Evolutionary conservation across 2,888 invertebrate species (phyloP).

Genomic region (Zygogramma bicolorata): DNA sequence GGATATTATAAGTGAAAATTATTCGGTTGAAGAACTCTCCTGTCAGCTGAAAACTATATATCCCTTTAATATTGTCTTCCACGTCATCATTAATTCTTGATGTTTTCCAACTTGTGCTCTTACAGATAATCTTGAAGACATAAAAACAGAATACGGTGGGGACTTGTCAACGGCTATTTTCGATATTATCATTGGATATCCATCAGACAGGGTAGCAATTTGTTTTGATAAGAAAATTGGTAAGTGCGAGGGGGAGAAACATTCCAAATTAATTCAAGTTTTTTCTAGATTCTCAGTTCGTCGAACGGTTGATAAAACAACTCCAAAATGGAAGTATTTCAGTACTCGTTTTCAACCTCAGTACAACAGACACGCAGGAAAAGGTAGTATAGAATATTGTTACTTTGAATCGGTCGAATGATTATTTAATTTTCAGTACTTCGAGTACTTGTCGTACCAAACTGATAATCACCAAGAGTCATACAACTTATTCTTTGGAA

Average conservation of each 20-base stretch:
- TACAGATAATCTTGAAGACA: constrained; percentile 45
- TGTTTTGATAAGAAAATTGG: constrained; percentile 61
- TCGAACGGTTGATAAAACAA: constrained; percentile 51
- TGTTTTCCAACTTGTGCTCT: neutral
- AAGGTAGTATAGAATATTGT: constrained; percentile 49
- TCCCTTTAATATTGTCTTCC: no score
- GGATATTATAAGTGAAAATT: no score
- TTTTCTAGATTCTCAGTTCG: constrained; percentile 54
- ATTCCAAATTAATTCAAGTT: neutral
- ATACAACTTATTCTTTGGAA: constrained; percentile 71
- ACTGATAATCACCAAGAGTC: constrained; percentile 68
- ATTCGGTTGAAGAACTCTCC: no score
- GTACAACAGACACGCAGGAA: constrained; percentile 57
- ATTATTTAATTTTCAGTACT: constrained; percentile 66
- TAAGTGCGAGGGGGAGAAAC: constrained; percentile 38
- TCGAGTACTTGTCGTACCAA: constrained; percentile 67
- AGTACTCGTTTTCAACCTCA: constrained; percentile 60
- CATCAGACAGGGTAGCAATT: constrained; percentile 57
- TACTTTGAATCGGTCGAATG: neutral
- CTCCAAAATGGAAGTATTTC: constrained; percentile 55
- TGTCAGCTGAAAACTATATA: no score
- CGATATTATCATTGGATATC: constrained; percentile 61
- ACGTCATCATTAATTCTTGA: neutral
- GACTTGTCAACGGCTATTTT: constrained; percentile 60
- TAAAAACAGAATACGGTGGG: constrained; percentile 56